These are phyloP conservation scores for Phrynocephalus forsythii DNA, from an alignment of 2,797 vertebrate species.

Conservation along the genomic window DNA sequence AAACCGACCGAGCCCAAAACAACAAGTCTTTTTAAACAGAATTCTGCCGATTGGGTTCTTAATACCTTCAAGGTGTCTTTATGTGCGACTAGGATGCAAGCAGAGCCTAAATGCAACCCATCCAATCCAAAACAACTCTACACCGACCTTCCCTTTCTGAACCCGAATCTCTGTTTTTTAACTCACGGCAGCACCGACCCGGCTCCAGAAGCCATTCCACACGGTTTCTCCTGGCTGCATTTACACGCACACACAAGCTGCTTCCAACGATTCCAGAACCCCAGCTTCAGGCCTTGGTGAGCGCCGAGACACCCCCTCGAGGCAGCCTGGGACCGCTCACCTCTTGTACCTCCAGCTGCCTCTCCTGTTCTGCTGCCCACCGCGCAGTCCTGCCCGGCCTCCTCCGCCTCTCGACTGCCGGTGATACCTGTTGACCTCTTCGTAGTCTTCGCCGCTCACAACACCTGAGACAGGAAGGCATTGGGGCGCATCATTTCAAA, in stretches of 20 bases:
- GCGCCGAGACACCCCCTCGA: background rate
- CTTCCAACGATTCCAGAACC: background rate
- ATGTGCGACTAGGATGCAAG: background rate
- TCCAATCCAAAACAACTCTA: too few relatives aligned
- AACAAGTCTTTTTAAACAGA: too few relatives aligned
- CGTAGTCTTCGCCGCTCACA: conserved; percentile 89
- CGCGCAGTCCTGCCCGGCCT: conserved; percentile 79
- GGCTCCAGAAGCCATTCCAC: background rate
- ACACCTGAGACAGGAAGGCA: conserved; percentile 74
- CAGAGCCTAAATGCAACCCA: too few relatives aligned
- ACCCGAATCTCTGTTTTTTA: background rate
- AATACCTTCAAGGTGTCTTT: too few relatives aligned
- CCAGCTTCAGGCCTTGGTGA: background rate
- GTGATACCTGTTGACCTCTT: conserved; percentile 88
- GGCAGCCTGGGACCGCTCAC: conserved; percentile 76
- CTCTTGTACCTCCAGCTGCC: conserved; percentile 96
- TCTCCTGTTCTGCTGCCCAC: conserved; percentile 87
- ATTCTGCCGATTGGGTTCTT: too few relatives aligned
- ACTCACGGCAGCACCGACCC: background rate
- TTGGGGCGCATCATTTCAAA: conserved; percentile 15
- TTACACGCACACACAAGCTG: background rate
- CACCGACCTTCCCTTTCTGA: background rate
- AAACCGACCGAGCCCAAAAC: too few relatives aligned
- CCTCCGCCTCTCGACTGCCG: conserved; percentile 78
- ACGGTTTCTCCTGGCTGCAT: too few relatives aligned